phyloP scores from a whole-genome alignment of 1,140 invertebrate genomes.

The Phthorimaea operculella region DNA sequence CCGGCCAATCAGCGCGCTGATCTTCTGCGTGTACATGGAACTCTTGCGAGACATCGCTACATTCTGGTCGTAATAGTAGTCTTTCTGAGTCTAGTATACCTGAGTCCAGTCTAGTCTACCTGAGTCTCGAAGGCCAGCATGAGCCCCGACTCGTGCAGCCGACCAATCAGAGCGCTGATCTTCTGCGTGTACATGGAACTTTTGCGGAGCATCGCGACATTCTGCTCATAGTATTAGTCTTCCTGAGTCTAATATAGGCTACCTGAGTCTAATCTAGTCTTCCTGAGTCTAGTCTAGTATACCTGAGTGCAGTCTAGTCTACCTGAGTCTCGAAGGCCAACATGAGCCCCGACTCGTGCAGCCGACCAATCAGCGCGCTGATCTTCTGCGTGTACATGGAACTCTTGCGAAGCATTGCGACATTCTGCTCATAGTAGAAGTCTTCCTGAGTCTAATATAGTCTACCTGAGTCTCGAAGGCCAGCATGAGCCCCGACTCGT shows the following conservation, averaged over 20 bases:
- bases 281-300: no score
- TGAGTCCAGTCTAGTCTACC: no score
- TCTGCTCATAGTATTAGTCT: conserved; percentile 70
- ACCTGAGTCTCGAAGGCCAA: conserved; percentile 64
- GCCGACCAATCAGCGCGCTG: conserved; percentile 47
- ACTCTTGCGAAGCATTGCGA: conserved; percentile 69
- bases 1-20: conserved; percentile 51
- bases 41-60: conserved; percentile 69
- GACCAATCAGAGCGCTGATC: conserved; percentile 48
- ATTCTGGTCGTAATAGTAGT: no score
- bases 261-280: no score
- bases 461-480: conserved; percentile 66
- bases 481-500: conserved; percentile 53
- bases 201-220: conserved; percentile 68
- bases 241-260: no score
- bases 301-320: no score
- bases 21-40: conserved; percentile 58
- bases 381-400: conserved; percentile 59
- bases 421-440: conserved; percentile 70
- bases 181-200: conserved; percentile 63
- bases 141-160: conserved; percentile 56
- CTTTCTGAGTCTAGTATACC: no score
- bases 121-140: conserved; percentile 62
- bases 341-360: conserved; percentile 57
- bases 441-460: conserved; percentile 68